Conservation (phyloP, 1,140 invertebrate species). For the Antheraea pernyi region DNA sequence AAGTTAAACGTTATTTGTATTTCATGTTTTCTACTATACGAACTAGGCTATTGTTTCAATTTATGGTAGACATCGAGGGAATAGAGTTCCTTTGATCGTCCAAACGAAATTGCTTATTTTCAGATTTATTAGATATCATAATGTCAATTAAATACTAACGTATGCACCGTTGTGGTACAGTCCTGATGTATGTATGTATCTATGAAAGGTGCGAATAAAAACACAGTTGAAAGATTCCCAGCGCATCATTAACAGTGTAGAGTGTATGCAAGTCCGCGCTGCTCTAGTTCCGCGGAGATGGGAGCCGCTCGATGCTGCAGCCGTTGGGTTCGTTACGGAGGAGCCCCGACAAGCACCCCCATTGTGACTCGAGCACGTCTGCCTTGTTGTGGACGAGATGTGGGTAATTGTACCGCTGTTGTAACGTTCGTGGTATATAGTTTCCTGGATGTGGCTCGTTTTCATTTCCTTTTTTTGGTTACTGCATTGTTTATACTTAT, state of each 20-base stretch:
- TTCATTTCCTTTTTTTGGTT: neutral
- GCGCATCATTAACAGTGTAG: slow-evolving; percentile 69
- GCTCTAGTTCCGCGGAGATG: slow-evolving; percentile 63
- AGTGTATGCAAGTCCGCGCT: slow-evolving; percentile 71
- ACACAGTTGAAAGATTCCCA: neutral
- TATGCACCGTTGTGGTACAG: too few species aligned
- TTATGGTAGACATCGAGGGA: too few species aligned
- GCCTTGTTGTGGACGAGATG: slow-evolving; percentile 71
- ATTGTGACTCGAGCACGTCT: slow-evolving; percentile 72
- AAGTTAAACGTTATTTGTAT: too few species aligned
- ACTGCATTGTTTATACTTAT: neutral
- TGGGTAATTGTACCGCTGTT: slow-evolving; percentile 69
- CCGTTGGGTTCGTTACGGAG: slow-evolving; percentile 73
- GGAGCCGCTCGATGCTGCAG: slow-evolving; percentile 68
- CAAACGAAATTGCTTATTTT: too few species aligned
- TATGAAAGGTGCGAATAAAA: neutral
- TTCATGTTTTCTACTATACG: too few species aligned
- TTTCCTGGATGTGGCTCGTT: slow-evolving; percentile 42
- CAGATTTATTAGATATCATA: too few species aligned
- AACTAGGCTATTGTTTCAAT: too few species aligned
- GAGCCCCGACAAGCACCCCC: slow-evolving; percentile 61
- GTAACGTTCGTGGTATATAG: slow-evolving; percentile 31
- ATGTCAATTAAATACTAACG: too few species aligned
- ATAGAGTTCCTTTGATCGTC: too few species aligned
- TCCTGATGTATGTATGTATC: too few species aligned